These are phyloP conservation scores for Poeciliopsis retropinna DNA, from an alignment of 2,113 vertebrate genomes.

Conservation along the genomic window DNA sequence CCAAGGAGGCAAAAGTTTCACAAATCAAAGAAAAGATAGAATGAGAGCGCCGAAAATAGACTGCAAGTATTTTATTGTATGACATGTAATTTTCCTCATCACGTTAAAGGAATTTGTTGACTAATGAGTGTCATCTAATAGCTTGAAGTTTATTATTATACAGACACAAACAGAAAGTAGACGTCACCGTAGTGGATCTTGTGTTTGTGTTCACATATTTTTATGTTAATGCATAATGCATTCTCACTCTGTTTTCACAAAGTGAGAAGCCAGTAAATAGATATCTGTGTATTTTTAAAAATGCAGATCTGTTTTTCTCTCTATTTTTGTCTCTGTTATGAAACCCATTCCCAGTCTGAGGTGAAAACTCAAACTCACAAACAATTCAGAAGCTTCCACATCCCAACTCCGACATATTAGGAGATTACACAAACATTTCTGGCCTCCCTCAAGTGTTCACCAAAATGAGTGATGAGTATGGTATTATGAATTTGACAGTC, in stretches of 20 bases:
- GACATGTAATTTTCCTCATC: background rate
- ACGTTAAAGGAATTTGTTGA: background rate
- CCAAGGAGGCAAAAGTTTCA: background rate
- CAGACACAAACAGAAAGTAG: background rate
- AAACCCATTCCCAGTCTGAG: background rate
- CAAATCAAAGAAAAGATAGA: background rate
- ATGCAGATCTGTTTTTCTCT: slow-evolving; percentile 2
- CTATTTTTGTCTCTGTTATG: background rate
- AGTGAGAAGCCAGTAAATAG: too few relatives aligned
- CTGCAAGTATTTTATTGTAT: background rate
- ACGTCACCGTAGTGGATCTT: background rate
- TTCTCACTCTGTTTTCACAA: too few relatives aligned
- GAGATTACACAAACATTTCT: slow-evolving; percentile 9
- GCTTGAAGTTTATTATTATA: background rate
- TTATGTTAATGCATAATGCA: too few relatives aligned
- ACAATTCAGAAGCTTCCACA: background rate
- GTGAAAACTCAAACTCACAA: slow-evolving; percentile 9
- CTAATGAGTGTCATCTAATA: background rate
- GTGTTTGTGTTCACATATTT: background rate
- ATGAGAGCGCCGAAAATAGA: background rate
- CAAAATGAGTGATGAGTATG: background rate
- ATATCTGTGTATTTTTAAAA: background rate
- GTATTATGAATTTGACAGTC: too few relatives aligned
- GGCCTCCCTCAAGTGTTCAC: background rate
- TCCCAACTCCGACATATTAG: slow-evolving; percentile 8